Evolutionary conservation across 2,797 vertebrate genomes (phyloP).

Genomic region (Coilia nasus): DNA sequence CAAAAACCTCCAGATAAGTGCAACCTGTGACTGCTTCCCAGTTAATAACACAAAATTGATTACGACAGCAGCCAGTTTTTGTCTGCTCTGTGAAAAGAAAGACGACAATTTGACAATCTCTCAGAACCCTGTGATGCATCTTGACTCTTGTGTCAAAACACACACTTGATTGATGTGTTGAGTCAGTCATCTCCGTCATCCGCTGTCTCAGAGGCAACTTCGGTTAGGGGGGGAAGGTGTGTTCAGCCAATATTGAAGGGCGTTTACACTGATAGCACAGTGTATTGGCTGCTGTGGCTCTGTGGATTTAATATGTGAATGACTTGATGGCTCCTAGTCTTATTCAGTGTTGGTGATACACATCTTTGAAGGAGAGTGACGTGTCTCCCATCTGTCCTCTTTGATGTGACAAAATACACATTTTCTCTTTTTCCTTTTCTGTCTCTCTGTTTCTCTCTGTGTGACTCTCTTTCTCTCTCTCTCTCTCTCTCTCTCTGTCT

Average conservation of each 20-base stretch:
- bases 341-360: neutral
- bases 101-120: slow-evolving; percentile 44
- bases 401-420: neutral
- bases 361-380: neutral
- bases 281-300: neutral
- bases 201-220: slow-evolving; percentile 44
- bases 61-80: neutral
- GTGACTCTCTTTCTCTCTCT: too few relatives aligned
- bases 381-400: neutral
- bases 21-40: slow-evolving; percentile 26
- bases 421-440: neutral
- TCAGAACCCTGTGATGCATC: slow-evolving; percentile 47
- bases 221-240: neutral
- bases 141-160: slow-evolving; percentile 48
- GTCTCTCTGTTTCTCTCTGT: too few relatives aligned
- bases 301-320: neutral
- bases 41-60: slow-evolving; percentile 21
- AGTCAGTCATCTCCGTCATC: slow-evolving; percentile 55
- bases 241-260: neutral
- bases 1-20: neutral
- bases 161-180: slow-evolving; percentile 50
- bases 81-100: slow-evolving; percentile 34
- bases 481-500: neutral
- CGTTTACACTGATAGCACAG: neutral
- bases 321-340: neutral